These are phyloP conservation scores for Lasiommata megera DNA, from an alignment of 2,888 invertebrate genomes.

Conservation along the genomic window DNA sequence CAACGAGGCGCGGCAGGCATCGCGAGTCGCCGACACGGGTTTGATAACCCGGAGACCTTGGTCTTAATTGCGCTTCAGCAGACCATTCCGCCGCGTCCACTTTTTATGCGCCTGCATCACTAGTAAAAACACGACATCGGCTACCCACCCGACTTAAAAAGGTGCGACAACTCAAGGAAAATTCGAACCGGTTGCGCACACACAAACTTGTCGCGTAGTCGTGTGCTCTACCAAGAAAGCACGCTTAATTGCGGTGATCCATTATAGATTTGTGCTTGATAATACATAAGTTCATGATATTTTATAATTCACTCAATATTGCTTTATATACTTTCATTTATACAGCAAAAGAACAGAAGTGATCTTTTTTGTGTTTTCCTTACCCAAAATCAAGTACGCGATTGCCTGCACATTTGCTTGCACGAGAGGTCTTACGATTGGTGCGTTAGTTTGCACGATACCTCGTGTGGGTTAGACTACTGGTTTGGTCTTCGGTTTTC, in stretches of 20 bases:
- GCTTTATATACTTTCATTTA: too few species aligned
- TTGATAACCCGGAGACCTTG: conserved; percentile 82
- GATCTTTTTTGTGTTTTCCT: too few species aligned
- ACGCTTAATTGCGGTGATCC: conserved; percentile 40
- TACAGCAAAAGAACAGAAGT: too few species aligned
- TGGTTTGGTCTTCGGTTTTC: too few species aligned
- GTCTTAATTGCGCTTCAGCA: conserved; percentile 80
- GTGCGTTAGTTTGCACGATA: too few species aligned
- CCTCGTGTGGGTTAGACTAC: too few species aligned
- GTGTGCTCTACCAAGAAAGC: conserved; percentile 65
- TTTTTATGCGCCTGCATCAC: conserved; percentile 80
- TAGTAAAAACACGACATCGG: conserved; percentile 73
- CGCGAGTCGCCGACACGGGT: conserved; percentile 72
- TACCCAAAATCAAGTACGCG: too few species aligned
- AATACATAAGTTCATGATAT: conserved; percentile 24
- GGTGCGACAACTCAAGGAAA: conserved; percentile 56
- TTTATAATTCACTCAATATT: too few species aligned
- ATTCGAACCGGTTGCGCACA: conserved; percentile 49
- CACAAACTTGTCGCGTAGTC: conserved; percentile 56
- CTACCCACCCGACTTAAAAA: conserved; percentile 63
- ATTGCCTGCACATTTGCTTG: too few species aligned
- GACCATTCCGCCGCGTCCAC: conserved; percentile 76
- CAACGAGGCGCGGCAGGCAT: conserved; percentile 65
- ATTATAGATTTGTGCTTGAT: conserved; percentile 55
- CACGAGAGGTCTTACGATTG: too few species aligned